Base-by-base conservation (phyloP, 2,888 invertebrate species). In the Morpho deidamia region DNA sequence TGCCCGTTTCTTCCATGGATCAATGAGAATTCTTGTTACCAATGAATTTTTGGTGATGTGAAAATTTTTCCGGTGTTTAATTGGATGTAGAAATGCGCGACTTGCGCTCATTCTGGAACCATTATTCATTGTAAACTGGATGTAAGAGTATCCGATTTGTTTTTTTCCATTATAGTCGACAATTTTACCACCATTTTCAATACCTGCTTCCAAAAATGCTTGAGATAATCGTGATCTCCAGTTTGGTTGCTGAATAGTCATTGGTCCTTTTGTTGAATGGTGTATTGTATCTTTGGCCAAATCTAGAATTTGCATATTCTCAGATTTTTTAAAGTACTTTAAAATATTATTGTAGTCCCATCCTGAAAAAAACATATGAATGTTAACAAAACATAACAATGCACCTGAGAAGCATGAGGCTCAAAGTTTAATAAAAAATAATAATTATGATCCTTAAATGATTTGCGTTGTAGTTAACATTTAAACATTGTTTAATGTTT, bases 101-200 rank as follows among this genome's bases (percentile, higher is more conserved):
- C 93, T 94, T 0, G 95, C 92, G 72, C 95, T 95, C 72, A 93
- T 92, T 55, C 96, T 90, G 0, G 92, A 85, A 1, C 96, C 96
- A 48, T 94, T 88, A 35, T 92, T 81, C 39, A 94, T 78, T 0
- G 94, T 95, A 2, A 92, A 94, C 58, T 93, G 93, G 0, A 94
- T 90, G 46, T 91, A 81, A 7, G 91, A 91, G 67, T 94, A 93
- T 2, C 94, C 95, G 1, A 92, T 92, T 80, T 95, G 94, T 44
- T 79, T 85, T 38, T 87, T 91, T 0, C 92, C 93, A 67, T 93
- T 92, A 67, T 94, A 93, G 63, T 94, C 93, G 0, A 91, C 68
- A 2, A 91, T 81, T 9, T 89, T 84, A 59, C 94, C 93, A 0
- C 94, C 94, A 51, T 92, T 76, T 65, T 94, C 92, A 43, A 84